Percentiles rank a stretch among this genome's conserved stretches.
These are phyloP conservation scores for Xestia rhomboidea DNA, from an alignment of 2,888 invertebrate genomes.

Conservation along the genomic window DNA sequence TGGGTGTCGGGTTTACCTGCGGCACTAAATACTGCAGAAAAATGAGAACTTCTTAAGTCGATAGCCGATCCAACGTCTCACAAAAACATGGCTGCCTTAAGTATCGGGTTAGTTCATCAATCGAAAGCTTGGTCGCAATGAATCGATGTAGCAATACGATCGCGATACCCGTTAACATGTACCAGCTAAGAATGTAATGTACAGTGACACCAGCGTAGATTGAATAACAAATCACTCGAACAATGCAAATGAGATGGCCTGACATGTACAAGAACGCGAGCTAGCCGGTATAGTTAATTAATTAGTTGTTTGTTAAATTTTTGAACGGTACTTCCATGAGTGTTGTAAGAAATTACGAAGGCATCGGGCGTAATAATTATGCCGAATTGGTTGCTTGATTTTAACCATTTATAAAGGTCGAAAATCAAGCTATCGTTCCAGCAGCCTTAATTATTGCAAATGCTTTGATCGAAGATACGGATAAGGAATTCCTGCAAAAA, in stretches of 20 bases:
- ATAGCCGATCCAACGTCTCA: not conserved
- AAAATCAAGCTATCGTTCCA: not conserved
- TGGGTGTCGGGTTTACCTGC: not conserved
- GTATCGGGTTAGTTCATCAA: conserved; percentile 66
- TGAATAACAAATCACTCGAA: conserved; percentile 72
- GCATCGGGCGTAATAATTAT: not conserved
- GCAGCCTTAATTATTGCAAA: not conserved
- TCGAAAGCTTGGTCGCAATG: conserved; percentile 68
- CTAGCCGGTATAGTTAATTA: conserved; percentile 49
- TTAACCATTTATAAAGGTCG: not conserved
- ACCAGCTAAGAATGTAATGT: conserved; percentile 64
- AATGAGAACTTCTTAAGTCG: not conserved
- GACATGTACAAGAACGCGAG: conserved; percentile 40
- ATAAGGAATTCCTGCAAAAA: not conserved
- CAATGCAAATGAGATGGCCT: conserved; percentile 65
- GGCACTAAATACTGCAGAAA: conserved; percentile 16
- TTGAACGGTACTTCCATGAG: conserved; percentile 8
- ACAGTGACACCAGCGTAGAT: conserved; percentile 68
- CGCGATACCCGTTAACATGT: conserved; percentile 65
- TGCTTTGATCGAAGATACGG: not conserved
- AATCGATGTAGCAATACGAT: conserved; percentile 70
- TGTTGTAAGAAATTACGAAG: not conserved
- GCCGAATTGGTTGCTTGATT: too few relatives aligned
- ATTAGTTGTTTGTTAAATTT: conserved; percentile 33
- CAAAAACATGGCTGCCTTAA: conserved; percentile 50